A percentile compares a stretch with the other conserved stretches of the same genome.
Evolutionary conservation across 2,797 vertebrate species (phyloP).

Genomic region (Vespertilio murinus): DNA sequence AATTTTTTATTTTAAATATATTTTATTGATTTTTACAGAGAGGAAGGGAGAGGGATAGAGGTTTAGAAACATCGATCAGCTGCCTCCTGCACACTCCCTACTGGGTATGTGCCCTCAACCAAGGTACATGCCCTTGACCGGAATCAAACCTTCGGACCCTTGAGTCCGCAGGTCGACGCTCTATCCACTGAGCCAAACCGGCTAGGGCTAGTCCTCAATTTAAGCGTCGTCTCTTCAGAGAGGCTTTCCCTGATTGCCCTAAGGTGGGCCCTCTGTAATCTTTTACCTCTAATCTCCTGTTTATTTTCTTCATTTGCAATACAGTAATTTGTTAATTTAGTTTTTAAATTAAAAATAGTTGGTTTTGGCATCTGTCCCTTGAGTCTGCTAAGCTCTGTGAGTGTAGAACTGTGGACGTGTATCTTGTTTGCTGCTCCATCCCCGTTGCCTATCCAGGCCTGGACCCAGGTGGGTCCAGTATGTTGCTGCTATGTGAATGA

Average conservation of each 20-base stretch:
- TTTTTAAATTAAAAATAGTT: not conserved
- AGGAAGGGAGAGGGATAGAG: no score
- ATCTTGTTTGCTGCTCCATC: not conserved
- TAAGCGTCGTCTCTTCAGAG: not conserved
- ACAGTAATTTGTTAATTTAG: not conserved
- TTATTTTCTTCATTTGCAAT: not conserved
- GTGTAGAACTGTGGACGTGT: no score
- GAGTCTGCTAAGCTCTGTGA: not conserved
- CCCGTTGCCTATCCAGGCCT: not conserved
- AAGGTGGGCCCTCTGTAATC: not conserved
- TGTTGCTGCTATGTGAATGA: not conserved
- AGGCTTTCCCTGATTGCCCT: not conserved
- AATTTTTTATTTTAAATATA: no score
- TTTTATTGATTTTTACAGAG: no score
- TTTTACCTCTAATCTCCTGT: not conserved
- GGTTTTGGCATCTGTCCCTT: not conserved
- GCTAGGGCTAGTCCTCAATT: not conserved
- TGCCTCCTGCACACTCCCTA: no score
- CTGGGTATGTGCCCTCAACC: no score
- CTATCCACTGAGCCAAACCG: no score
- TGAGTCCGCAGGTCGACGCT: no score
- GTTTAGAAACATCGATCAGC: no score
- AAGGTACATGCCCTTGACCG: no score
- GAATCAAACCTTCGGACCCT: no score
- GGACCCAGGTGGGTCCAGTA: not conserved